These are phyloP conservation scores for Drosophila micromelanica DNA, from an alignment of 1,140 invertebrate species.

Conservation along the genomic window DNA sequence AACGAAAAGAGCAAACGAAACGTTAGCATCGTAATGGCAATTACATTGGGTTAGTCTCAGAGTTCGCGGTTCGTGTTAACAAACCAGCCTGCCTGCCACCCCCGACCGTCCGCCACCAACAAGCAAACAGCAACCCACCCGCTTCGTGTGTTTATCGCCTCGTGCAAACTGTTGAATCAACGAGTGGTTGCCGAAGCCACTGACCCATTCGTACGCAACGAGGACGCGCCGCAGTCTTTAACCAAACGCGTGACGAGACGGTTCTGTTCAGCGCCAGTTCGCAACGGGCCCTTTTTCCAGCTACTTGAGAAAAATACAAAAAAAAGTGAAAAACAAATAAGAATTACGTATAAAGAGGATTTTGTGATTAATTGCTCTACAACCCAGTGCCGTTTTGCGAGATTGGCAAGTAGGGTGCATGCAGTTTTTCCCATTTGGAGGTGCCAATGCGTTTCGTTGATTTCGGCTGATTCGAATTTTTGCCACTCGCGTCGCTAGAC, in stretches of 20 bases:
- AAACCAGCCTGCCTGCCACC: conserved; percentile 12
- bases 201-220: conserved; percentile 39
- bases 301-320: conserved; percentile 3
- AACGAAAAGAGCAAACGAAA: conserved; percentile 67
- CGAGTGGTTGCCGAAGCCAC: conserved; percentile 77
- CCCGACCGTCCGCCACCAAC: neutral
- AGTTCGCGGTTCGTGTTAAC: conserved; percentile 52
- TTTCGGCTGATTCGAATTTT: conserved; percentile 36
- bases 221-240: conserved; percentile 54
- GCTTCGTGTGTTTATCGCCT: conserved; percentile 43
- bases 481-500: conserved; percentile 29
- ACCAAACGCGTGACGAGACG: conserved; percentile 65
- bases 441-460: conserved; percentile 42
- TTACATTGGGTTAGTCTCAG: conserved; percentile 72
- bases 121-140: neutral
- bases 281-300: conserved; percentile 10
- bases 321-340: neutral
- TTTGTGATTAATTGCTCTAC: neutral
- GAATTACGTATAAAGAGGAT: conserved; percentile 7
- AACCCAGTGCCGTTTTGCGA: neutral
- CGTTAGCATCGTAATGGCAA: conserved; percentile 69
- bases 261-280: conserved; percentile 58
- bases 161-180: conserved; percentile 80
- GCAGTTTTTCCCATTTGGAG: conserved; percentile 4
- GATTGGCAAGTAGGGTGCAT: conserved; percentile 18